Conservation (phyloP, 1,140 invertebrate genomes). For the Eupristina koningsbergeri region DNA sequence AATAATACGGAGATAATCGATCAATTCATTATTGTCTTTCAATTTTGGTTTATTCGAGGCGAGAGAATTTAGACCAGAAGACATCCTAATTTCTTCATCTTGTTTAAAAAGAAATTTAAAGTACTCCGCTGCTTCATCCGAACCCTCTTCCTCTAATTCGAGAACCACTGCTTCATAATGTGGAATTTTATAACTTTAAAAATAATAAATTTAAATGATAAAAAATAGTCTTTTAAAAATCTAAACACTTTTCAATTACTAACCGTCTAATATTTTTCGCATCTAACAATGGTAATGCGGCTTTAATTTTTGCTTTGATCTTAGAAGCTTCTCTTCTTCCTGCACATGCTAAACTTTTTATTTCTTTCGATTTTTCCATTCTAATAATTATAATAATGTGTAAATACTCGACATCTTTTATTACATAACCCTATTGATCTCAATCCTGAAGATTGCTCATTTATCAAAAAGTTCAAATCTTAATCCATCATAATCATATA, state of each 20-base stretch:
- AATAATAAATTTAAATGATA: not conserved
- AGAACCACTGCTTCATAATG: slow-evolving; percentile 72
- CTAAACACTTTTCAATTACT: not conserved
- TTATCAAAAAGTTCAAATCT: not conserved
- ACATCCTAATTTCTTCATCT: slow-evolving; percentile 69
- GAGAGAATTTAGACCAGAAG: slow-evolving; percentile 71
- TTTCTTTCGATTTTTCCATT: not conserved
- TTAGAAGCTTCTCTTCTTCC: slow-evolving; percentile 39
- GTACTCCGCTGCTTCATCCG: slow-evolving; percentile 69
- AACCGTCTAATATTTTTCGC: slow-evolving; percentile 58
- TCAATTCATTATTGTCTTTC: slow-evolving; percentile 65
- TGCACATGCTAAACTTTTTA: slow-evolving; percentile 49
- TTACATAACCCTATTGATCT: not conserved
- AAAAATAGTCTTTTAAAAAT: not conserved
- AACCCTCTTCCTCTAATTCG: slow-evolving; percentile 73
- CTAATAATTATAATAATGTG: not conserved
- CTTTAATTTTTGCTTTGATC: slow-evolving; percentile 53
- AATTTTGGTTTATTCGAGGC: slow-evolving; percentile 61
- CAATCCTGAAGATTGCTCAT: slow-evolving; percentile 15
- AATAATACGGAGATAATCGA: slow-evolving; percentile 66
- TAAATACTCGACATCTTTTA: not conserved
- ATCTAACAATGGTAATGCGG: slow-evolving; percentile 51
- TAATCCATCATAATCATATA: not conserved
- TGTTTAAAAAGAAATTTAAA: slow-evolving; percentile 73
- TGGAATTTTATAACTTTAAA: slow-evolving; percentile 70